Percentiles rank a stretch among this genome's conserved stretches.
These are phyloP conservation scores for Artibeus jamaicensis DNA, from an alignment of 2,797 vertebrate species.

Conservation along the genomic window DNA sequence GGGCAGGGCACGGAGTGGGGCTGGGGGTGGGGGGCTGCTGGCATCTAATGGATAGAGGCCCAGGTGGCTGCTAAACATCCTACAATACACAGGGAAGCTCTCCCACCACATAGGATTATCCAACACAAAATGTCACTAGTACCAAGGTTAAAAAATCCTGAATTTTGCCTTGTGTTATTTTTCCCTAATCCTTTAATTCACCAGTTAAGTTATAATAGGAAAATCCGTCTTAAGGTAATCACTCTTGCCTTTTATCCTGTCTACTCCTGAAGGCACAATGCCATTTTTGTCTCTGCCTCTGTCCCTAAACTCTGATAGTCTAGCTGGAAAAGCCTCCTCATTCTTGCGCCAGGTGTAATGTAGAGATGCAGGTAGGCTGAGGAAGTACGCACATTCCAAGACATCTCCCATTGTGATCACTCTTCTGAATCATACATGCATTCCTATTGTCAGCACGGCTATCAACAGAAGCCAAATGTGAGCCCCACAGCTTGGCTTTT, in stretches of 20 bases:
- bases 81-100: too few species aligned
- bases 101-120: neutral
- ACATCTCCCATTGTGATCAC: neutral
- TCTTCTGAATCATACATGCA: neutral
- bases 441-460: neutral
- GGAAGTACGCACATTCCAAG: neutral
- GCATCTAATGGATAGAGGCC: neutral
- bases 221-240: neutral
- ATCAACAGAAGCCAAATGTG: neutral
- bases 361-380: neutral
- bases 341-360: neutral
- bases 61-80: neutral
- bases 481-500: neutral
- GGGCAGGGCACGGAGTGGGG: too few species aligned
- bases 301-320: neutral
- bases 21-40: neutral
- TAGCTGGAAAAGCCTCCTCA: neutral
- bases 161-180: neutral
- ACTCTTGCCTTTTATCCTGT: neutral
- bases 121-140: neutral
- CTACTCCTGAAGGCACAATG: neutral
- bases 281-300: neutral
- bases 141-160: neutral
- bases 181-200: neutral
- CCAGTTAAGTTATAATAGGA: neutral